Evolutionary conservation across 2,888 invertebrate species (phyloP).

Genomic region (Lasioglossum villosulum): DNA sequence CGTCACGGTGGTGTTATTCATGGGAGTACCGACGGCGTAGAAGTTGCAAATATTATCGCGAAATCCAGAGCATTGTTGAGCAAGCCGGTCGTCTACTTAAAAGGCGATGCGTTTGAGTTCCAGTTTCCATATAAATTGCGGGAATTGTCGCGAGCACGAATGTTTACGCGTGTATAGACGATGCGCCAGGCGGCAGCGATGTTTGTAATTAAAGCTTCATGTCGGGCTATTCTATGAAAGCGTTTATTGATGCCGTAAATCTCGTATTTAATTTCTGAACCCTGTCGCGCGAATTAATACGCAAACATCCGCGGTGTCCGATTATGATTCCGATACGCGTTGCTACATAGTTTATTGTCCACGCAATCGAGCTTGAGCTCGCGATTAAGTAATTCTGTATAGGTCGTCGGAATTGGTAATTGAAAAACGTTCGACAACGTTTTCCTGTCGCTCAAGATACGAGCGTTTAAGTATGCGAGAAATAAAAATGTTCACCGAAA

Average conservation of each 20-base stretch:
- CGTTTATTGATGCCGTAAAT: background rate
- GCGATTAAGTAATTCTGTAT: constrained; percentile 11
- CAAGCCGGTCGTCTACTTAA: background rate
- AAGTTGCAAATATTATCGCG: background rate
- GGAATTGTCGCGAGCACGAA: background rate
- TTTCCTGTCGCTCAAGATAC: background rate
- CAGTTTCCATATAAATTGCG: background rate
- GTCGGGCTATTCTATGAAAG: background rate
- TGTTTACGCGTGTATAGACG: background rate
- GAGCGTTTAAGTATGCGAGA: background rate
- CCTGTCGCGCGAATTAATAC: background rate
- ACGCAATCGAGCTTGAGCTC: background rate
- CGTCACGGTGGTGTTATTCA: background rate
- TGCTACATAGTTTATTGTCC: background rate
- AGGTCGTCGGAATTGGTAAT: constrained; percentile 2
- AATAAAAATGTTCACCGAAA: constrained; percentile 7
- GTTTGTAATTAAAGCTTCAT: background rate
- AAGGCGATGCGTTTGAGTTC: background rate
- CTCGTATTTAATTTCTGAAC: background rate
- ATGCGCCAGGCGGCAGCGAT: background rate
- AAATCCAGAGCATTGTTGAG: background rate
- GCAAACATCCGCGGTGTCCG: background rate
- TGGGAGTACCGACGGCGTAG: background rate
- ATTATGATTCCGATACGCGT: background rate
- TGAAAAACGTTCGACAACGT: constrained; percentile 7